Percentiles rank a stretch among this genome's conserved stretches.
Conservation (phyloP, 2,888 invertebrate species). For the Euphydryas editha region DNA sequence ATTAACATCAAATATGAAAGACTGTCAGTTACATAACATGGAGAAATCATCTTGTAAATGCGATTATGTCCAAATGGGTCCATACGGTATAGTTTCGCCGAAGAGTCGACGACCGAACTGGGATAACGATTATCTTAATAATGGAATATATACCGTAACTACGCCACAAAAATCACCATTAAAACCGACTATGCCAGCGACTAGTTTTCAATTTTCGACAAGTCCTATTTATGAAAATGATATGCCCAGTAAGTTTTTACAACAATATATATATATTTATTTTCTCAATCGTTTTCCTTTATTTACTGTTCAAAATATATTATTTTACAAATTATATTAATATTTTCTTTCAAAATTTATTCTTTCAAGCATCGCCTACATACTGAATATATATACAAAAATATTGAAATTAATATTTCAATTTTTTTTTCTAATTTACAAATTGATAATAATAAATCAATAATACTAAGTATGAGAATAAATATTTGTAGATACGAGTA, state of each 20-base stretch:
- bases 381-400: no score
- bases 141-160: constrained; percentile 75
- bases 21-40: constrained; percentile 76
- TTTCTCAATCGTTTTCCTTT: neutral
- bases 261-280: neutral
- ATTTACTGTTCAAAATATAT: no score
- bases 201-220: constrained; percentile 75
- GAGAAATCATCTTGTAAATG: constrained; percentile 75
- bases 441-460: no score
- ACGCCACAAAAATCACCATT: constrained; percentile 75
- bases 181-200: constrained; percentile 69
- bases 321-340: no score
- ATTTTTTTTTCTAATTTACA: no score
- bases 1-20: constrained; percentile 74
- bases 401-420: no score
- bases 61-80: constrained; percentile 77
- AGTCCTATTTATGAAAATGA: constrained; percentile 79
- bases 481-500: no score
- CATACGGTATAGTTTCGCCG: constrained; percentile 73
- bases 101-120: constrained; percentile 69
- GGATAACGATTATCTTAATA: constrained; percentile 73
- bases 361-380: no score
- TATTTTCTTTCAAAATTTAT: no score
- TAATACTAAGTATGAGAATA: no score
- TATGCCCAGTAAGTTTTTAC: constrained; percentile 62